Evolutionary conservation across 2,113 vertebrate species (phyloP).

Genomic region (Strix aluco): DNA sequence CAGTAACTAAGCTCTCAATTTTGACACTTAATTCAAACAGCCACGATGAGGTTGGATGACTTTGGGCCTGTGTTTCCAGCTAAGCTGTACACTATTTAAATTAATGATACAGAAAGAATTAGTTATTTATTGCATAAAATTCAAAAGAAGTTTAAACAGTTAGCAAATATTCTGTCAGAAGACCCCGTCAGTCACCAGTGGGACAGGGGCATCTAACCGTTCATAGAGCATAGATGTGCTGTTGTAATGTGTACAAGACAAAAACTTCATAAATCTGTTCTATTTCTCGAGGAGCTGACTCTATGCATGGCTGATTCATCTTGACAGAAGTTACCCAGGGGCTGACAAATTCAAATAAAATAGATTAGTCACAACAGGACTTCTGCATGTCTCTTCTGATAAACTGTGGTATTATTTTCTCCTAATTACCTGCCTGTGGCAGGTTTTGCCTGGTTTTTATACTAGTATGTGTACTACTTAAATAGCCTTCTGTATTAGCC

Average conservation of each 20-base stretch:
- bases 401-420: not conserved
- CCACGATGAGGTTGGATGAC: not conserved
- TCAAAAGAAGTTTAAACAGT: not conserved
- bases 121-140: not conserved
- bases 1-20: not conserved
- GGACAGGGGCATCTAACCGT: not conserved
- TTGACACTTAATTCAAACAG: not conserved
- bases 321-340: not conserved
- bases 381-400: not conserved
- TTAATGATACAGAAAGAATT: not conserved
- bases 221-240: not conserved
- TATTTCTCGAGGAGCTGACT: not conserved
- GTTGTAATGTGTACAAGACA: not conserved
- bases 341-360: conserved; percentile 14
- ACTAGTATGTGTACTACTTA: not conserved
- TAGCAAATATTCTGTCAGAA: not conserved
- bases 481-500: not conserved
- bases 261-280: not conserved
- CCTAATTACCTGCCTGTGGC: conserved; percentile 23
- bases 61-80: not conserved
- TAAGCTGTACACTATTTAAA: not conserved
- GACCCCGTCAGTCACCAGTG: not conserved
- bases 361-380: conserved; percentile 15
- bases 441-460: not conserved
- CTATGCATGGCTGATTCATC: not conserved